phyloP scores from a whole-genome alignment of 2,888 invertebrate genomes.

The Spicauda simplicius region DNA sequence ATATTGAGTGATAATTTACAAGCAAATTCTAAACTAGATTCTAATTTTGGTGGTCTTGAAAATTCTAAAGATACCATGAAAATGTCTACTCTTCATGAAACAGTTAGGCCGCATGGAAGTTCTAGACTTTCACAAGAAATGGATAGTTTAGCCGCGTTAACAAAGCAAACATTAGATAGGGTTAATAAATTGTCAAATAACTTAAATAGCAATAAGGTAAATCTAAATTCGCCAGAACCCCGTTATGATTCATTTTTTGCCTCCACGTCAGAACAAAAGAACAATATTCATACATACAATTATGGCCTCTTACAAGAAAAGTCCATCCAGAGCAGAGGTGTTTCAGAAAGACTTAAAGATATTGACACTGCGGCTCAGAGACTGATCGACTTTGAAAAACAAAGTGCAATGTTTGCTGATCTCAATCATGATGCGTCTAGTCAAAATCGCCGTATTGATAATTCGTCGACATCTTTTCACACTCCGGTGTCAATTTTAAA shows the following conservation, averaged over 20 bases:
- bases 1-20: conserved; percentile 62
- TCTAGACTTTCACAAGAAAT: conserved; percentile 84
- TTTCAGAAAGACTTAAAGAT: conserved; percentile 77
- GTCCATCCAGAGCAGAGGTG: conserved; percentile 67
- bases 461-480: conserved; percentile 67
- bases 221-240: conserved; percentile 69
- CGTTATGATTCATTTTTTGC: conserved; percentile 69
- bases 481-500: conserved; percentile 88
- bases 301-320: conserved; percentile 66
- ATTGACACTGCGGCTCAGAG: conserved; percentile 83
- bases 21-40: conserved; percentile 57
- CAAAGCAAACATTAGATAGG: conserved; percentile 87
- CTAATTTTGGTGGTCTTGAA: conserved; percentile 58
- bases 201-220: conserved; percentile 79
- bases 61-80: conserved; percentile 60
- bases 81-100: conserved; percentile 79
- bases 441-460: conserved; percentile 80
- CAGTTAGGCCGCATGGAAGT: conserved; percentile 70
- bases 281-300: conserved; percentile 66
- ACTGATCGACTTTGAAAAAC: conserved; percentile 83
- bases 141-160: conserved; percentile 87
- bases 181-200: conserved; percentile 87
- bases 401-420: conserved; percentile 84
- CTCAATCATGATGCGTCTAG: conserved; percentile 81
- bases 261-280: conserved; percentile 66